Evolutionary conservation across 1,140 invertebrate genomes (phyloP).

Genomic region (Thaumetopoea pityocampa): DNA sequence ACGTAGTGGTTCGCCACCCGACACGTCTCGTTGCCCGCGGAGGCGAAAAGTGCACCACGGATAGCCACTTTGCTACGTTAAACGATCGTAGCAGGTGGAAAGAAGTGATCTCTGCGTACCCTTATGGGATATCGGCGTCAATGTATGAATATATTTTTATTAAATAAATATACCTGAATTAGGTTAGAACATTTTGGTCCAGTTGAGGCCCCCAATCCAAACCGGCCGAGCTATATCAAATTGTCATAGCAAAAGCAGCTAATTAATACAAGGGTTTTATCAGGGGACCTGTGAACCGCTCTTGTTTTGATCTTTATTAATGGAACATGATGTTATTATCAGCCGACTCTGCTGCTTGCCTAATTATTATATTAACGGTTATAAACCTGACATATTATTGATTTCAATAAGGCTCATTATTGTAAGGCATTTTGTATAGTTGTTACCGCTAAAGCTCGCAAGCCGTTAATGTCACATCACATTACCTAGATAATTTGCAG

Average conservation of each 20-base stretch:
- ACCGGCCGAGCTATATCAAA: background rate
- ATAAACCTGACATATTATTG: constrained; percentile 25
- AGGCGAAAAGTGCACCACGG: too few relatives aligned
- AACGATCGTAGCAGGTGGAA: too few relatives aligned
- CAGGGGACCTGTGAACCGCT: constrained; percentile 28
- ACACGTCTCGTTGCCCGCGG: too few relatives aligned
- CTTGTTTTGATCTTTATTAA: constrained; percentile 49
- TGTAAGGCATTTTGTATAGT: too few relatives aligned
- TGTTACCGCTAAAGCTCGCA: too few relatives aligned
- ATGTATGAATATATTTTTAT: too few relatives aligned
- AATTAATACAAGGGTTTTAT: constrained; percentile 60
- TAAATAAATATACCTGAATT: constrained; percentile 1
- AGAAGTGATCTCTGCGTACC: too few relatives aligned
- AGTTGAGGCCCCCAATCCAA: background rate
- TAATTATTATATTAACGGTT: constrained; percentile 29
- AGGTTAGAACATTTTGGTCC: background rate
- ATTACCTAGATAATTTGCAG: too few relatives aligned
- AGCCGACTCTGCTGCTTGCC: constrained; percentile 26
- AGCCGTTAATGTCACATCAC: too few relatives aligned
- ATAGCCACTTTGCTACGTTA: too few relatives aligned
- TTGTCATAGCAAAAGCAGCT: constrained; percentile 20
- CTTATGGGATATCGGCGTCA: too few relatives aligned
- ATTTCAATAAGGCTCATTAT: constrained; percentile 16
- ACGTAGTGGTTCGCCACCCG: too few relatives aligned
- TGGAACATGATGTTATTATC: constrained; percentile 31